phyloP scores from a whole-genome alignment of 2,888 invertebrate species.

The Petrophora chlorosata region DNA sequence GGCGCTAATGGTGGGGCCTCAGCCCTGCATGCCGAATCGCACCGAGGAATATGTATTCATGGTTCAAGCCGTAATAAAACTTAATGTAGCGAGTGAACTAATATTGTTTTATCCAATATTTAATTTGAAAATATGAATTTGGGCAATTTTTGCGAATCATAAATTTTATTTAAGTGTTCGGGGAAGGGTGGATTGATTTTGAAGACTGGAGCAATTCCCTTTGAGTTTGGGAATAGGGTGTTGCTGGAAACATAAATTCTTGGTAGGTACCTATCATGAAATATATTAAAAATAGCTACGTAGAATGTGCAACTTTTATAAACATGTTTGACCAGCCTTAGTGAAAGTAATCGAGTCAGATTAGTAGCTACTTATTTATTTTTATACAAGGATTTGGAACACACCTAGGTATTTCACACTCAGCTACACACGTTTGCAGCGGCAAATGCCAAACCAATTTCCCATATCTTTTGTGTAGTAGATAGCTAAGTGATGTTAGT shows the following conservation, averaged over 20 bases:
- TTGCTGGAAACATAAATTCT: not conserved
- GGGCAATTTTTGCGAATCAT: slow-evolving; percentile 73
- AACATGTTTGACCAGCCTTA: too few relatives aligned
- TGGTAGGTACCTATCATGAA: too few relatives aligned
- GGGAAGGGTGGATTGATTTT: slow-evolving; percentile 32
- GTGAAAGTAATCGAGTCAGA: too few relatives aligned
- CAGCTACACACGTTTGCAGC: not conserved
- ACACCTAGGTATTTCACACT: too few relatives aligned
- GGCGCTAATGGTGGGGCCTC: slow-evolving; percentile 78
- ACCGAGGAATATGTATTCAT: slow-evolving; percentile 78
- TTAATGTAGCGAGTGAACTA: slow-evolving; percentile 83
- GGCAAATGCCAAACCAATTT: not conserved
- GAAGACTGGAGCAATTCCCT: slow-evolving; percentile 19
- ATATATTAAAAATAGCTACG: too few relatives aligned
- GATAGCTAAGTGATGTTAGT: slow-evolving; percentile 52
- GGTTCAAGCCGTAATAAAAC: slow-evolving; percentile 79
- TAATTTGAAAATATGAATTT: slow-evolving; percentile 75
- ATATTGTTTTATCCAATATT: slow-evolving; percentile 83
- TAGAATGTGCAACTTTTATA: too few relatives aligned
- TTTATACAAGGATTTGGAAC: too few relatives aligned
- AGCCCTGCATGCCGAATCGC: slow-evolving; percentile 81
- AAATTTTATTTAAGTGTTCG: slow-evolving; percentile 62
- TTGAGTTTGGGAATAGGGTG: slow-evolving; percentile 4
- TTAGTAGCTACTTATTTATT: too few relatives aligned
- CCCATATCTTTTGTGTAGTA: slow-evolving; percentile 1